phyloP scores from a whole-genome alignment of 2,888 invertebrate genomes.

The Diploptera punctata region DNA sequence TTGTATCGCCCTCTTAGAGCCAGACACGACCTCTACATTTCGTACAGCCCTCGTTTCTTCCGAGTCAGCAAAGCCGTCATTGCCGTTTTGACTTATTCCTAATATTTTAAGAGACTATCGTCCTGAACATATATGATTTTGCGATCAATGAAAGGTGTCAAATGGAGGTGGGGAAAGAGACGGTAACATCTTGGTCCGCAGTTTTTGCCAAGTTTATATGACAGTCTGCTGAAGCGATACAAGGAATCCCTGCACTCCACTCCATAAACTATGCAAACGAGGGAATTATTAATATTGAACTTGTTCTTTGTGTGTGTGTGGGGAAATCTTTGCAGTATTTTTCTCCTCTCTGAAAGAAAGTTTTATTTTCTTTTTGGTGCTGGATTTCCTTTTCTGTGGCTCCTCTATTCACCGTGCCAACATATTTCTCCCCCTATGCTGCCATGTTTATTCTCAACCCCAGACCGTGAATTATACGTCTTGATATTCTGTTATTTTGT shows the following conservation, averaged over 20 bases:
- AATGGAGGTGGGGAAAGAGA: background rate
- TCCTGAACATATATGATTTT: slow-evolving; percentile 28
- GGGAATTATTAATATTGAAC: slow-evolving; percentile 43
- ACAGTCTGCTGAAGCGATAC: slow-evolving; percentile 33
- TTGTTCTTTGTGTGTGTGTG: slow-evolving; percentile 41
- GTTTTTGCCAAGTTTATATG: slow-evolving; percentile 27
- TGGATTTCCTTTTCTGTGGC: slow-evolving; percentile 13
- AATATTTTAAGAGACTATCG: background rate
- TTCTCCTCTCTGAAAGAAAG: slow-evolving; percentile 6
- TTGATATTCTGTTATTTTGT: no score
- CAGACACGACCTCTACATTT: no score
- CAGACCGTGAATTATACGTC: no score
- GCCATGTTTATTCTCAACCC: slow-evolving; percentile 25
- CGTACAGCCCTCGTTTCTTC: no score
- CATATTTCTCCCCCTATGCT: background rate
- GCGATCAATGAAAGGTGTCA: slow-evolving; percentile 30
- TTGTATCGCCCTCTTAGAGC: no score
- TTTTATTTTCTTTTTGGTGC: slow-evolving; percentile 13
- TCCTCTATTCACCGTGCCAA: background rate
- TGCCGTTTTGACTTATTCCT: slow-evolving; percentile 24
- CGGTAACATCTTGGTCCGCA: slow-evolving; percentile 36
- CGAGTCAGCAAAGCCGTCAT: slow-evolving; percentile 24
- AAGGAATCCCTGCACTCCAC: slow-evolving; percentile 25
- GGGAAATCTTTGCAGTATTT: slow-evolving; percentile 36
- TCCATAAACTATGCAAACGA: slow-evolving; percentile 42